Base-by-base conservation (phyloP, 2,113 vertebrate genomes). In the Peromyscus maniculatus region DNA sequence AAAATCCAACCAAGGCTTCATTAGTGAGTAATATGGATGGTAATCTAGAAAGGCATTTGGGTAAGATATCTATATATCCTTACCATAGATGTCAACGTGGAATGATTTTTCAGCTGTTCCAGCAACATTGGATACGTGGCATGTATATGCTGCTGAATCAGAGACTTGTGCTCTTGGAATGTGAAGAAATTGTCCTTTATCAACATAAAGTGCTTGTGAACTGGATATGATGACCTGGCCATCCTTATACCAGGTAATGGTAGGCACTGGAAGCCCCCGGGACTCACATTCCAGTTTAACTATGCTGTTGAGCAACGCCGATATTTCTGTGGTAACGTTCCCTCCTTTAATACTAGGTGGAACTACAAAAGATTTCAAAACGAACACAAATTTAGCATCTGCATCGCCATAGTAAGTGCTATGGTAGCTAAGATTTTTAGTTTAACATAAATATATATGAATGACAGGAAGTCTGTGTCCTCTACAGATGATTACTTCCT, bases 331-430 rank as follows among this genome's bases (percentile, higher is more conserved):
- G 33, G 99, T 99, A 59, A 97, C 71, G 89, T 99, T 99, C 26
- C 99, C 99, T 96, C 99, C 99, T 98, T 99, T 99, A 96, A 99
- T 99, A 82, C 98, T 99, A 3, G 99, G 99, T 57, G 99, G 99
- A 22, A 99, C 99, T 99, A 91, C 7, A 86, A 91, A 72, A 52
- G 59, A 93, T 74, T 88, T 98, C 71, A 87, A 90, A 97, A 93
- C 69, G 94, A 84, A 96, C 83, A 19, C 86, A 90, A 91, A 84
- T 71, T 94, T 71, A 91, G 79, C 28, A 64, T 72, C 74, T 67
- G 36, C 13, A 79, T 84, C 78, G 92, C 69, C 92, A 59, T 69
- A 55, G 90, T 57, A 89, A n/a, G 46, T 24, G 52, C 22, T 72
- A 28, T 0, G 57, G 12, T 33, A n/a, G 2, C 75, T 78, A 66